phyloP scores from a whole-genome alignment of 2,797 vertebrate species.

The Hydrocynus forskahlii region DNA sequence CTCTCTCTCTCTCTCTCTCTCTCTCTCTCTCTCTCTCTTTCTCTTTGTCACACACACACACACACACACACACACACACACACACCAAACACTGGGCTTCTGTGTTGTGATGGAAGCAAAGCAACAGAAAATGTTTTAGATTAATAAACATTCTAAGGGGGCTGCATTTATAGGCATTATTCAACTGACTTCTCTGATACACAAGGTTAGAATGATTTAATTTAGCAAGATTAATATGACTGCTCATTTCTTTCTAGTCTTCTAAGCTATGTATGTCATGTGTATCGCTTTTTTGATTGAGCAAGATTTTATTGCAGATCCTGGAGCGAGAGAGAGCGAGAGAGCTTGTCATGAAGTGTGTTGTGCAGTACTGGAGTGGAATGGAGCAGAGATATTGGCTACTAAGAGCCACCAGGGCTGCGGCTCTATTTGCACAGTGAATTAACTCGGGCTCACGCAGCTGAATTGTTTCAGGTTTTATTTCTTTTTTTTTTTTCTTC shows the following conservation, averaged over 20 bases:
- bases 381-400: slow-evolving; percentile 52
- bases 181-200: neutral
- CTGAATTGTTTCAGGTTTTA: slow-evolving; percentile 42
- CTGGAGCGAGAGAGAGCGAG: neutral
- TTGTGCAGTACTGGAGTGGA: slow-evolving; percentile 34
- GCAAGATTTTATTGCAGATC: slow-evolving; percentile 30
- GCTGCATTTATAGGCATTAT: too few species aligned
- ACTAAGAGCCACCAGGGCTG: slow-evolving; percentile 41
- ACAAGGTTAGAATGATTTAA: neutral
- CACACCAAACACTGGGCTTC: neutral
- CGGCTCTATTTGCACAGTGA: slow-evolving; percentile 44
- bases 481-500: neutral
- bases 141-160: too few species aligned
- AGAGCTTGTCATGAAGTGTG: slow-evolving; percentile 34
- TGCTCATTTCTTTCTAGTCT: neutral
- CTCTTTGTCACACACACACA: too few species aligned
- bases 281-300: slow-evolving; percentile 5
- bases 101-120: neutral
- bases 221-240: neutral
- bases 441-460: slow-evolving; percentile 39
- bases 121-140: neutral
- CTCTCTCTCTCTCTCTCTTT: too few species aligned
- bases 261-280: slow-evolving; percentile 9
- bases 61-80: neutral
- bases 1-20: too few species aligned